Percentiles rank a stretch among this genome's conserved stretches.
Conservation (phyloP, 2,888 invertebrate species). For the Chrysolina haemoptera region DNA sequence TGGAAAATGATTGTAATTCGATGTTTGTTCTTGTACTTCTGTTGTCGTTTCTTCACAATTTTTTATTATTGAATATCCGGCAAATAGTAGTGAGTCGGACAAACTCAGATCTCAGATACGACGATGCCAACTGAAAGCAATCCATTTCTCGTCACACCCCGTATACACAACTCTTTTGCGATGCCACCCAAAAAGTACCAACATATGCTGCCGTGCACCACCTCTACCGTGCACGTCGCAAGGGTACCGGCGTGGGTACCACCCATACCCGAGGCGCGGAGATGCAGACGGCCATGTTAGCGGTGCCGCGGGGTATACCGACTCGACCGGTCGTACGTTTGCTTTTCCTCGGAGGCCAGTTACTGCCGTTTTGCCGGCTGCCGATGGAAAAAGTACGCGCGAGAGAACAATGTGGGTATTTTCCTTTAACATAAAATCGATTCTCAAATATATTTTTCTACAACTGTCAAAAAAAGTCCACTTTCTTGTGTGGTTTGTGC, state of each 20-base stretch:
- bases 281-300: conserved; percentile 35
- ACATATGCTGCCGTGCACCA: conserved; percentile 29
- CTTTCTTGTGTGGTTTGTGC: too few relatives aligned
- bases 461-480: too few relatives aligned
- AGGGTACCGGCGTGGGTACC: conserved; percentile 28
- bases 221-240: conserved; percentile 17
- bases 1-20: too few relatives aligned
- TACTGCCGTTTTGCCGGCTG: not conserved
- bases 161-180: not conserved
- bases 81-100: too few relatives aligned
- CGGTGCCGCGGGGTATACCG: conserved; percentile 37
- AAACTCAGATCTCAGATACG: too few relatives aligned
- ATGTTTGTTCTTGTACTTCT: too few relatives aligned
- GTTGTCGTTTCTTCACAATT: too few relatives aligned
- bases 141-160: not conserved
- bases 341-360: conserved; percentile 43
- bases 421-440: not conserved
- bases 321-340: conserved; percentile 55
- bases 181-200: conserved; percentile 30
- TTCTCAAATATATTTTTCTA: too few relatives aligned
- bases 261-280: conserved; percentile 32
- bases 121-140: too few relatives aligned
- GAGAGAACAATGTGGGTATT: not conserved
- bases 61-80: too few relatives aligned
- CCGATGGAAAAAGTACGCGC: not conserved